Percentiles rank a stretch among this genome's conserved stretches.
Conservation (phyloP, 2,113 vertebrate species). For the Eubucco bourcierii region DNA sequence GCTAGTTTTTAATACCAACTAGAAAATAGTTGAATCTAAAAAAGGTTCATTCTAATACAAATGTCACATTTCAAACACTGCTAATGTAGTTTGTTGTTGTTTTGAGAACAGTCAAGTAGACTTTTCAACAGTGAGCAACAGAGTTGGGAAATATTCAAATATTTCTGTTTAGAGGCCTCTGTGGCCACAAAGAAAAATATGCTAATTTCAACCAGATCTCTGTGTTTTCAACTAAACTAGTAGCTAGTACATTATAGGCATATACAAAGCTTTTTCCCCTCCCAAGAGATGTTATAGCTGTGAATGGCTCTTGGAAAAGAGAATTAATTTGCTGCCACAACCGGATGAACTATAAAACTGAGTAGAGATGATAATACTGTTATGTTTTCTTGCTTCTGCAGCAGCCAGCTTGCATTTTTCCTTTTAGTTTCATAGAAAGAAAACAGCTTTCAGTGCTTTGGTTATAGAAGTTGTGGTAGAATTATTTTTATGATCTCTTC, state of each 20-base stretch:
- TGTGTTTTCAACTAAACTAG: conserved; percentile 16
- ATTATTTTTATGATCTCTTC: background rate
- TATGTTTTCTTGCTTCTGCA: conserved; percentile 18
- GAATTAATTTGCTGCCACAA: background rate
- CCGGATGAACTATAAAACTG: background rate
- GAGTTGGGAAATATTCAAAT: conserved; percentile 6
- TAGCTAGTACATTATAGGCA: background rate
- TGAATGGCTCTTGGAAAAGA: conserved; percentile 43
- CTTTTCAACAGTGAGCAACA: background rate
- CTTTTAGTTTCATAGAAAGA: background rate
- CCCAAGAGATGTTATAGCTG: conserved; percentile 13
- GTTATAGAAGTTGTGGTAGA: background rate
- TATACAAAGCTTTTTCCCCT: background rate
- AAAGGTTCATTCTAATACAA: background rate
- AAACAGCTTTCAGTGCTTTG: background rate
- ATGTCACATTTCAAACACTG: background rate
- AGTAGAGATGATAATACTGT: background rate
- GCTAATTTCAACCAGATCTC: conserved; percentile 57
- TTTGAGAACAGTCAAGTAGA: background rate
- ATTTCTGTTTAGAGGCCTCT: conserved; percentile 34
- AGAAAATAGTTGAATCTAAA: background rate
- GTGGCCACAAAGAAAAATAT: conserved; percentile 44
- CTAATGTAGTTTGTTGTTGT: background rate
- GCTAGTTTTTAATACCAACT: background rate
- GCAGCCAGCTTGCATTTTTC: conserved; percentile 1